Evolutionary conservation across 2,113 vertebrate genomes (phyloP), one percentile per base, ranked within the genome.

Genomic region (Tachuris rubrigastra): DNA sequence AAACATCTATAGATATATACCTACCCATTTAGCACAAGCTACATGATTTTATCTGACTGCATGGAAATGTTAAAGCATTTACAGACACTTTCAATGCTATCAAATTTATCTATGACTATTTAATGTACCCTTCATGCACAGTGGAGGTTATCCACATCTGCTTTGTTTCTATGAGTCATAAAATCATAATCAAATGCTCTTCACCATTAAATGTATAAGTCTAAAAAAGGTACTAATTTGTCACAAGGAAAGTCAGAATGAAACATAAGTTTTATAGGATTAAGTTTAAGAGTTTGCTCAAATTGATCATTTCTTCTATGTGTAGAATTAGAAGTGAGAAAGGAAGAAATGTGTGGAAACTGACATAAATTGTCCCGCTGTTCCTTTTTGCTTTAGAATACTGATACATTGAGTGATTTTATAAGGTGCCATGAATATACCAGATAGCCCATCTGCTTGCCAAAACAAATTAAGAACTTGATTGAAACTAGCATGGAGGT

Each of bases 181-280:
- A 96, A 93, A 92, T 80, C 19, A 25, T 86, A 87, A 68, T 46
- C 56, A 86, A 82, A 94, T 56, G 35, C 47, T 76, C 44, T 86
- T 90, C 41, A 10, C 39, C 71, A 93, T 94, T 91, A 85, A 72
- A 85, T 59, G 59, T 60, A 85, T 44, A 16, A 85, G 77, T 85
- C 85, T 95, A 91, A 89, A 95, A 96, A 96, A 62, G 27, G 78
- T 41, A 53, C n/a, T 95, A 90, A 92, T 91, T 95, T 87, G 37
- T 94, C 63, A 85, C 58, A 74, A 76, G 55, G 82, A 60, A 91
- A 95, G 71, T 81, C 24, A 93, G 74, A 87, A 86, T 33, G 86
- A 77, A 94, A 42, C 11, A 10, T 37, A 74, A 80, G 5, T 42
- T 94, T 97, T 94, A 85, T 69, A 63, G 52, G 69, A 79, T 89